Evolutionary conservation across 2,797 vertebrate species (phyloP).

Genomic region (Clarias laeviceps): DNA sequence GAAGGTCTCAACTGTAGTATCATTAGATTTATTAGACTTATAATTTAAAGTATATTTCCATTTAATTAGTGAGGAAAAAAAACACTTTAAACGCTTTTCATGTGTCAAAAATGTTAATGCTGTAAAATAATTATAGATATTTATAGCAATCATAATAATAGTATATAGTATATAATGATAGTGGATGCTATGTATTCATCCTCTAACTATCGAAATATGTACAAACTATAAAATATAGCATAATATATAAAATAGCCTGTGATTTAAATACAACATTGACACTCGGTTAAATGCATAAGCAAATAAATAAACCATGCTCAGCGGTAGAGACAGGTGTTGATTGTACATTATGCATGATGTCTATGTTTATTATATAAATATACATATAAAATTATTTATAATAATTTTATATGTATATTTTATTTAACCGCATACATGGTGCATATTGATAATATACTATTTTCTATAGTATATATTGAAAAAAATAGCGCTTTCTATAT

Average conservation of each 20-base stretch:
- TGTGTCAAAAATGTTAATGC: background rate
- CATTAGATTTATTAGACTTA: too few relatives aligned
- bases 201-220: background rate
- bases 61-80: background rate
- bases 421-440: too few relatives aligned
- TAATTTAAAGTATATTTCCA: background rate
- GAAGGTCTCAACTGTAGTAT: too few relatives aligned
- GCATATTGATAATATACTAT: too few relatives aligned
- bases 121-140: background rate
- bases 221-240: too few relatives aligned
- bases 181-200: background rate
- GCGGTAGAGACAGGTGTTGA: background rate
- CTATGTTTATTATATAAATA: slow-evolving; percentile 1
- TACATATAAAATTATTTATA: too few relatives aligned
- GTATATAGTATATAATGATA: too few relatives aligned
- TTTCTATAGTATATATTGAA: too few relatives aligned
- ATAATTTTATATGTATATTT: background rate
- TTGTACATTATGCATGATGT: background rate
- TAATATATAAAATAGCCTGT: background rate
- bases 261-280: background rate
- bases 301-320: background rate
- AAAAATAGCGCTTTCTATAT: too few relatives aligned
- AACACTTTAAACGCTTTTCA: background rate
- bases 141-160: background rate
- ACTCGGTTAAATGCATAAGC: background rate